Base-by-base conservation (phyloP, 2,113 vertebrate genomes). In the Ranitomeya imitator region DNA sequence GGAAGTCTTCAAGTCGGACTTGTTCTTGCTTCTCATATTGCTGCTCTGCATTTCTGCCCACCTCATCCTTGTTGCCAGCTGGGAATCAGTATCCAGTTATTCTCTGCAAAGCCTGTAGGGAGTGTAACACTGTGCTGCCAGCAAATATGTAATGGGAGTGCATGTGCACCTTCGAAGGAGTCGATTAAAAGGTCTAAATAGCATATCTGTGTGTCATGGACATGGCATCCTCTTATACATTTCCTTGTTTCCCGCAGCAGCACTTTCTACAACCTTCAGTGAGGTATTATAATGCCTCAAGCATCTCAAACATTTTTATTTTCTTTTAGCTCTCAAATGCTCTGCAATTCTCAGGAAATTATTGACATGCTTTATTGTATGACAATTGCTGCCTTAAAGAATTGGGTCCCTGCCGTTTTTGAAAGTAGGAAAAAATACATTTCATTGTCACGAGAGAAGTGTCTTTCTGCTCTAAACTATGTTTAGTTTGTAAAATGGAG, bases 361-460 rank as follows among this genome's bases (percentile, higher is more conserved):
- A 87, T 87, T 60, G 78, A 81, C 79, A 87, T 81, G 71, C 74
- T 81, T 81, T 73, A 69, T 81, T 87, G 26, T 79, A 45, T 67
- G 52, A 26, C 52, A 81, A 87, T 73, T 79, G 79, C 86, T 73
- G 79, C 78, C 77, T 21, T 26, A 63, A 81, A 87, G 65, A 87
- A 74, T 74, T 74, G 71, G 71, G 26, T 81, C 11, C 86, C 86
- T 45, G 63, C 86, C 37, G 77, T 57, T 79, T 79, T 54, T 59
- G 14, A 74, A 74, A 74, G 71, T 74, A 79, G 54, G 19, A 54
- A 79, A 57, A 79, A 79, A 79, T 79, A 16, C 21, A 79, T 57
- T 79, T 79, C 15, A 79, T 79, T 79, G 54, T 57, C 13, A 57
- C 37, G 1, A 74, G 45, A 26, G 10, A 12, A 14, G 54, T 80